Base-by-base conservation (phyloP, 2,888 invertebrate genomes). In the Apotomis capreana region DNA sequence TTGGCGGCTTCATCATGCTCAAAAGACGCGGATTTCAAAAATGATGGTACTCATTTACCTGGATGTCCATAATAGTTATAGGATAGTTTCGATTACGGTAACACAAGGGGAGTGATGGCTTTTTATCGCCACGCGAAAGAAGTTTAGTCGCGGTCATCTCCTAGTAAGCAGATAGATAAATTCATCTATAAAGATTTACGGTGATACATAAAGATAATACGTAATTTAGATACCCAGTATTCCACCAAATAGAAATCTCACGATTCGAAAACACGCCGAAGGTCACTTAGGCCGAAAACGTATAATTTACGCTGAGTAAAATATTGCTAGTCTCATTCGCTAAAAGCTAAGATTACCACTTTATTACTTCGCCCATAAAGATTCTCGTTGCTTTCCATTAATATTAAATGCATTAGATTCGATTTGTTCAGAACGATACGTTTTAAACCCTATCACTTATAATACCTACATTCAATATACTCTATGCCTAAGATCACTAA, bases 281-380 rank as follows among this genome's bases (percentile, higher is more conserved):
- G 15, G 54, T 15, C 54, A 55, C 54, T 55, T 15, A n/a, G 8
- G 54, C 6, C 10, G 49, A 9, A 55, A 9, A 15, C 15, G 54
- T 55, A 55, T 55, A 55, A 55, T 55, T 55, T 55, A 55, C 54
- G 26, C 15, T 15, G 54, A 55, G 15, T 55, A 55, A 26, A 55
- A 55, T 26, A 55, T 15, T 59, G 44, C 44, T 15, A 59, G 44
- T 12, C 8, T 44, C n/a, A 59, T 59, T 40, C 13, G 15, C 13
- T 59, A 59, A 59, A 59, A 59, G 59, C 59, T 57, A 10, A 26
- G 57, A 57, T 36, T 57, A 57, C 36, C 44, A 6, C 9, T 44
- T 59, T 59, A 44, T 59, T 46, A 44, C 59, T 44, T 9, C 13
- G 15, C 13, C 40, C 59, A 44, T 59, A 59, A 59, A 59, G 9